phyloP scores from a whole-genome alignment of 2,888 invertebrate genomes.

The Beris morrisii region DNA sequence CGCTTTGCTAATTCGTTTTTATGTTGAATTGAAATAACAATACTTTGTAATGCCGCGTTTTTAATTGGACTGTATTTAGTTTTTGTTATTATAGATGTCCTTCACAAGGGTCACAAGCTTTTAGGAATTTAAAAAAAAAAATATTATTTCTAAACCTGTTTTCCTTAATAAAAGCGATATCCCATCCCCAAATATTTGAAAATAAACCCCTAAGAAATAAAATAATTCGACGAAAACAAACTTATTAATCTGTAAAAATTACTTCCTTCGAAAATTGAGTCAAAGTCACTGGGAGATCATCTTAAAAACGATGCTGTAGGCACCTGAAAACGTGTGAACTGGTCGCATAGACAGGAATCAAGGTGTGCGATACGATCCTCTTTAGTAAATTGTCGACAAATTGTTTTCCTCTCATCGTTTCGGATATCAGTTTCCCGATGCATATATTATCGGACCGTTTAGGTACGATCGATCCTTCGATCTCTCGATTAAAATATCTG shows the following conservation, averaged over 20 bases:
- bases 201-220: too few relatives aligned
- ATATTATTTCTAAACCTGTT: too few relatives aligned
- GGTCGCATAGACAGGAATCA: slow-evolving; percentile 3
- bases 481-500: background rate
- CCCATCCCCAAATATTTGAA: too few relatives aligned
- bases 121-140: too few relatives aligned
- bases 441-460: background rate
- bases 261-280: slow-evolving; percentile 7
- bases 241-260: slow-evolving; percentile 2
- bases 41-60: too few relatives aligned
- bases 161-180: too few relatives aligned
- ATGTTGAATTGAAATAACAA: too few relatives aligned
- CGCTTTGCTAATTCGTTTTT: too few relatives aligned
- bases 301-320: slow-evolving; percentile 25
- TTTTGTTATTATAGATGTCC: too few relatives aligned
- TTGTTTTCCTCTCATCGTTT: background rate
- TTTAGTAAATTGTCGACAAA: background rate
- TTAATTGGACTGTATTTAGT: too few relatives aligned
- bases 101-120: too few relatives aligned
- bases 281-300: background rate
- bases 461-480: background rate
- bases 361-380: slow-evolving; percentile 19
- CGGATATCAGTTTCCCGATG: slow-evolving; percentile 18
- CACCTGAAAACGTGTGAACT: slow-evolving; percentile 25
- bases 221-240: too few relatives aligned